Evolutionary conservation across 2,113 vertebrate genomes (phyloP).

Genomic region (Sorex araneus): DNA sequence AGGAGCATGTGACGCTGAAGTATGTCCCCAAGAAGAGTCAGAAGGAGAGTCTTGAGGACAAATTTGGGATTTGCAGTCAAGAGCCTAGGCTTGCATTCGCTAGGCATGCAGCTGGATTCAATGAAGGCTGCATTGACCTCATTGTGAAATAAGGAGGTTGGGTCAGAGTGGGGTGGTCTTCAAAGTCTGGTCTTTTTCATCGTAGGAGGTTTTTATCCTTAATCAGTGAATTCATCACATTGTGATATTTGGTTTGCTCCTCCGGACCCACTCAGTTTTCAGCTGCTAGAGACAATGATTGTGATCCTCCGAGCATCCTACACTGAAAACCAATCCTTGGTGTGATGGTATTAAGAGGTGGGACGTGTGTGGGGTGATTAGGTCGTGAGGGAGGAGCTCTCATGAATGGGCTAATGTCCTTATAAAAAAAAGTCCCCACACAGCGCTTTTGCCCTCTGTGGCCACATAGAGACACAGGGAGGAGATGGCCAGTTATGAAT

Average conservation of each 20-base stretch:
- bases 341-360: not conserved
- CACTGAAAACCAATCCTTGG: not conserved
- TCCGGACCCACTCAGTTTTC: not conserved
- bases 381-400: not conserved
- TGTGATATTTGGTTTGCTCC: not conserved
- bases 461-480: not conserved
- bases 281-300: not conserved
- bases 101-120: not conserved
- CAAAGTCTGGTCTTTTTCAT: not conserved
- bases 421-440: not conserved
- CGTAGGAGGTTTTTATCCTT: not conserved
- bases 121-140: not conserved
- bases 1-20: constrained; percentile 69
- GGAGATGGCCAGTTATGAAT: not conserved
- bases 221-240: not conserved
- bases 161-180: not conserved
- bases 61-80: constrained; percentile 3
- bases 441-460: not conserved
- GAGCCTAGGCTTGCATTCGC: not conserved
- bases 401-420: not conserved
- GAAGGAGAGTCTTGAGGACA: constrained; percentile 68
- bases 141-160: not conserved
- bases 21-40: constrained; percentile 57
- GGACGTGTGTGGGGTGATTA: not conserved
- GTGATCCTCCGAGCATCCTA: not conserved